These are phyloP conservation scores for Ceryle rudis DNA, from an alignment of 2,797 vertebrate species.

Conservation along the genomic window DNA sequence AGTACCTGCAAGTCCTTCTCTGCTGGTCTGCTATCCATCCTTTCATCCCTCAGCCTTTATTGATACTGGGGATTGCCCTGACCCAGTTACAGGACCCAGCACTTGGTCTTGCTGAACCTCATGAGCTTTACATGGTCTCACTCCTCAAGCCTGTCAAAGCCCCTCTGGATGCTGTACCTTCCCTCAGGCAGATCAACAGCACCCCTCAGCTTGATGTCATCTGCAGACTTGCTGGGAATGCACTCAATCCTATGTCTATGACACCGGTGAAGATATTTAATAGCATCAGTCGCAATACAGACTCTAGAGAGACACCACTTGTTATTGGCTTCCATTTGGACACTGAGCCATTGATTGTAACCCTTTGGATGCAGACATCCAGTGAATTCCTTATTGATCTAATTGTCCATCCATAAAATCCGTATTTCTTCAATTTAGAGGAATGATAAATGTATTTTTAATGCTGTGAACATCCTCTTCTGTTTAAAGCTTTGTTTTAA, in stretches of 20 bases:
- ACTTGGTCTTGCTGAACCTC: neutral
- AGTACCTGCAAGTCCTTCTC: neutral
- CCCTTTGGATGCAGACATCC: neutral
- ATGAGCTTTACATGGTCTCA: fast-evolving
- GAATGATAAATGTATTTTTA: neutral
- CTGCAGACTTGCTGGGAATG: neutral
- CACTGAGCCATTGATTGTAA: neutral
- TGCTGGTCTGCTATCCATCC: neutral
- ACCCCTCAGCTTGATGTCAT: neutral
- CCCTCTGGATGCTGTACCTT: neutral
- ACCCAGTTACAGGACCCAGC: neutral
- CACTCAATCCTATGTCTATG: neutral
- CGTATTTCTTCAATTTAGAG: neutral
- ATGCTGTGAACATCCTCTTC: neutral
- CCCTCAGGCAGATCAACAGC: fast-evolving
- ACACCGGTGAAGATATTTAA: neutral
- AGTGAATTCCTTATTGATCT: neutral
- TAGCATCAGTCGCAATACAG: neutral
- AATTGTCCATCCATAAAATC: neutral
- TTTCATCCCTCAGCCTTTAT: fast-evolving
- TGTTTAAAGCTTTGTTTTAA: neutral
- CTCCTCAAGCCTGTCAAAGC: neutral
- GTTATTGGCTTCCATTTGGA: neutral
- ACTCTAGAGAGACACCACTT: neutral
- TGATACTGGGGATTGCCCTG: neutral